Evolutionary conservation across 2,113 vertebrate genomes (phyloP), one percentile per base, ranked within the genome.

Genomic region (Podarcis cretensis): DNA sequence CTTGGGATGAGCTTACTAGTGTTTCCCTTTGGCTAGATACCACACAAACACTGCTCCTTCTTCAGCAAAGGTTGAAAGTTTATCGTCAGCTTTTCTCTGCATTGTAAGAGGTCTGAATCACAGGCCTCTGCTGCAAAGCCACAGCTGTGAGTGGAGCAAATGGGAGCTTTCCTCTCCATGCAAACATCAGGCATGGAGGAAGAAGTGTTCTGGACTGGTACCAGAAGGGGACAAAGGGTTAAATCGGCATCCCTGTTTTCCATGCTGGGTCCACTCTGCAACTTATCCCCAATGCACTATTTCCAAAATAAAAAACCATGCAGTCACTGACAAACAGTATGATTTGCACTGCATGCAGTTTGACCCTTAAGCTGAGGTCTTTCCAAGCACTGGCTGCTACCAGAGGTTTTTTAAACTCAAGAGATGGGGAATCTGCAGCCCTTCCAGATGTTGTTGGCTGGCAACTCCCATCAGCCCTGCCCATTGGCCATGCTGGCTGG

Each of bases 51-150:
- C 16, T 18, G 37, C 25, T n/a, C 65, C 20, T 85, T 85, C 66
- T 35, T 74, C 68, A 57, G 32, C 48, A 65, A 81, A 71, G 5
- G 85, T 85, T 85, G 57, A 91, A 80, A 91, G 27, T 43, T 88
- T 82, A 5, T 32, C 13, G 6, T 10, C 21, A 59, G 40, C 5
- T 48, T 43, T 40, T 27, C 37, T 25, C 2, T 9, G 73, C 68
- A 63, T 87, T n/a, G 25, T 37, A 37, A 66, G 6, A 37, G 9
- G 71, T 18, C 23, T 32, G 57, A 23, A 86, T 83, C 82, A 81
- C 66, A 35, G 5, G 66, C 43, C 66, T 18, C 63, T 5, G 0
- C 40, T 57, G 40, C 4, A 27, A 82, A 71, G 27, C 27, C 27
- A 40, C 35, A 23, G 13, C 16, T 32, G 48, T 20, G 79, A 81